Base-by-base conservation (phyloP, 2,113 vertebrate genomes). In the Leptobrachium leishanense region DNA sequence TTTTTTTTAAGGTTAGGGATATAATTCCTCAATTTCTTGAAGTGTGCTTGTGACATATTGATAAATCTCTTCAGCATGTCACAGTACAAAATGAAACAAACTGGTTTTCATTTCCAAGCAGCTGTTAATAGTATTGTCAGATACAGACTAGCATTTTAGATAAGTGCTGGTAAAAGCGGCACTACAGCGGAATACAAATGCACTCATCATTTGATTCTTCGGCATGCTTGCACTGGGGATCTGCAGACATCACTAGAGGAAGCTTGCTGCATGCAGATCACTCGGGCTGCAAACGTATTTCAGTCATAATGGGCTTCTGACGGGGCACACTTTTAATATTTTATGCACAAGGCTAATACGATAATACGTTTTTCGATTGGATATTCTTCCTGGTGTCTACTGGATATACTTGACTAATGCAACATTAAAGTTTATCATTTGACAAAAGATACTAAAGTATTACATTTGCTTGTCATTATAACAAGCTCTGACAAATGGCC, bases 1-100 rank as follows among this genome's bases (percentile, higher is more conserved):
- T 31, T 31, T 31, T 31, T 64, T 64, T 64, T 64, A 31, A 69
- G 68, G 42, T 41, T 9, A 46, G 15, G 9, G 2, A 20, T 20
- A 6, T 15, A 20, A 69, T 69, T 46, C 68, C 43, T 20, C 11
- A 43, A 81, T 2, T 71, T 31, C 4, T 85, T 42, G 74, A 70
- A 31, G 40, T 70, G 65, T 57, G 72, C 9, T 66, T 63, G 64
- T 12, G 53, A 5, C 41, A 55, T 71, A 55, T 63, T 84, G 67
- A 57, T 53, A 82, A 81, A 85, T 85, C 12, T 85, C 75, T 64
- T 54, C 71, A 44, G 77, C 70, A 68, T 85, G 63, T 83, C 87
- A 84, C 81, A 74, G 62, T 5, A n/a, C 79, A 83, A 82, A 87
- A 89, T 88, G 85, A 87, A 88, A 88, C 83, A 89, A 86, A 84